Percentiles rank a stretch among this genome's conserved stretches.
Evolutionary conservation across 2,797 vertebrate genomes (phyloP).

Genomic region (Arrhamphus sclerolepis): DNA sequence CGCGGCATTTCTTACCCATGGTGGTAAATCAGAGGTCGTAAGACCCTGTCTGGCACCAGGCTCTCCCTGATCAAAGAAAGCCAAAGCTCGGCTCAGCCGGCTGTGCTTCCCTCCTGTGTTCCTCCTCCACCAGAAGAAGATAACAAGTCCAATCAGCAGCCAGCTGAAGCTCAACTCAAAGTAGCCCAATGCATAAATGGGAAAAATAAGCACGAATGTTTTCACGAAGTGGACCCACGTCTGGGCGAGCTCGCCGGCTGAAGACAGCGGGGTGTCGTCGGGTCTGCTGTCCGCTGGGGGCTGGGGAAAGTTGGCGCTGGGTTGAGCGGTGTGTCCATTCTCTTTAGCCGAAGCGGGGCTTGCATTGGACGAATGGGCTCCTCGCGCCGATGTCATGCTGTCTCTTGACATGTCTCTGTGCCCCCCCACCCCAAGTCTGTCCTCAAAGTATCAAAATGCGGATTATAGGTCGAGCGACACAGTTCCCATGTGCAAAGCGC

Average conservation of each 20-base stretch:
- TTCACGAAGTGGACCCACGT: conserved; percentile 88
- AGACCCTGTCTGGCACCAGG: conserved; percentile 81
- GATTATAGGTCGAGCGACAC: conserved; percentile 9
- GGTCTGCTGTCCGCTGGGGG: conserved; percentile 44
- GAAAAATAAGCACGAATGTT: conserved; percentile 92
- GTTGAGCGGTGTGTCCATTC: conserved; percentile 58
- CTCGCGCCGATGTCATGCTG: conserved; percentile 69
- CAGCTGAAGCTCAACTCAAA: conserved; percentile 96
- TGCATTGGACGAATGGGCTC: conserved; percentile 52
- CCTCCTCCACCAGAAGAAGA: conserved; percentile 89
- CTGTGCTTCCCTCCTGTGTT: conserved; percentile 83
- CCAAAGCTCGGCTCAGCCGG: conserved; percentile 85
- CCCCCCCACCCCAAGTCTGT: conserved; percentile 11
- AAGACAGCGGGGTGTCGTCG: conserved; percentile 64
- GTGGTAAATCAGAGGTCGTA: conserved; percentile 87
- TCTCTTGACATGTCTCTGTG: conserved; percentile 65
- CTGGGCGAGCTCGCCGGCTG: conserved; percentile 77
- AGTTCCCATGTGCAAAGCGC: conserved; percentile 52
- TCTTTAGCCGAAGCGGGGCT: conserved; percentile 62
- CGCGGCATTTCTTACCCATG: conserved; percentile 87
- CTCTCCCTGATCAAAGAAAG: conserved; percentile 90
- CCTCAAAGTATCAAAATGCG: conserved; percentile 38
- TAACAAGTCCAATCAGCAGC: conserved; percentile 89
- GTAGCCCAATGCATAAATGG: conserved; percentile 94
- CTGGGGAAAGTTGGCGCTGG: conserved; percentile 52